Percentiles rank a stretch among this genome's conserved stretches.
phyloP scores from a whole-genome alignment of 2,888 invertebrate species.

The Allophyes oxyacanthae region DNA sequence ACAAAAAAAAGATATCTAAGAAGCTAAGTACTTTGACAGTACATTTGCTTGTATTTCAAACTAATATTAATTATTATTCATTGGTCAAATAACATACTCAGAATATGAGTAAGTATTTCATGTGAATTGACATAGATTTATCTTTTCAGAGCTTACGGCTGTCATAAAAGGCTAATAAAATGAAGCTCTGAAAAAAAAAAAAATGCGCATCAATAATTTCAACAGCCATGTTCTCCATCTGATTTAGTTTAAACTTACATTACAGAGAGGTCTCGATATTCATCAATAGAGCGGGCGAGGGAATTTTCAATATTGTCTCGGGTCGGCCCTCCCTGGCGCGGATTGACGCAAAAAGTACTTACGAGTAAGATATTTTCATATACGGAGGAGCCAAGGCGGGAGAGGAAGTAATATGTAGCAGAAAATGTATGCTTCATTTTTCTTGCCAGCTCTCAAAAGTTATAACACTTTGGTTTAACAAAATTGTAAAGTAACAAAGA shows the following conservation, averaged over 20 bases:
- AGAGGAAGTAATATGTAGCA: constrained; percentile 54
- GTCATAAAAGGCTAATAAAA: too few relatives aligned
- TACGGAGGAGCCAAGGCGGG: constrained; percentile 44
- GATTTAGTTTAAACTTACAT: constrained; percentile 31
- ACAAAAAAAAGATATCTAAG: too few relatives aligned
- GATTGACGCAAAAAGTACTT: constrained; percentile 63
- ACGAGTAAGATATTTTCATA: constrained; percentile 71
- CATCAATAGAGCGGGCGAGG: constrained; percentile 41
- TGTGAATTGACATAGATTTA: too few relatives aligned
- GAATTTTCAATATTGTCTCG: constrained; percentile 61
- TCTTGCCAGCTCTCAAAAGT: constrained; percentile 42
- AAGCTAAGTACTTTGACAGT: too few relatives aligned
- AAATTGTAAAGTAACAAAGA: constrained; percentile 32
- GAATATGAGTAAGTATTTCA: too few relatives aligned
- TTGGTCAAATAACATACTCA: too few relatives aligned
- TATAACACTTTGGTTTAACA: constrained; percentile 36
- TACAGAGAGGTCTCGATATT: constrained; percentile 41
- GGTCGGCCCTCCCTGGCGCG: constrained; percentile 26
- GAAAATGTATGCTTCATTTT: constrained; percentile 54
- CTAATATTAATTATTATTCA: too few relatives aligned
- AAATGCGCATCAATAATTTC: too few relatives aligned
- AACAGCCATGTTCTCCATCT: not conserved
- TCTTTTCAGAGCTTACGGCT: too few relatives aligned
- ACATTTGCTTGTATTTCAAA: too few relatives aligned
- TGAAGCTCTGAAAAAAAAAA: too few relatives aligned